phyloP scores from a whole-genome alignment of 1,140 invertebrate species.

The Venustaconcha ellipsiformis region DNA sequence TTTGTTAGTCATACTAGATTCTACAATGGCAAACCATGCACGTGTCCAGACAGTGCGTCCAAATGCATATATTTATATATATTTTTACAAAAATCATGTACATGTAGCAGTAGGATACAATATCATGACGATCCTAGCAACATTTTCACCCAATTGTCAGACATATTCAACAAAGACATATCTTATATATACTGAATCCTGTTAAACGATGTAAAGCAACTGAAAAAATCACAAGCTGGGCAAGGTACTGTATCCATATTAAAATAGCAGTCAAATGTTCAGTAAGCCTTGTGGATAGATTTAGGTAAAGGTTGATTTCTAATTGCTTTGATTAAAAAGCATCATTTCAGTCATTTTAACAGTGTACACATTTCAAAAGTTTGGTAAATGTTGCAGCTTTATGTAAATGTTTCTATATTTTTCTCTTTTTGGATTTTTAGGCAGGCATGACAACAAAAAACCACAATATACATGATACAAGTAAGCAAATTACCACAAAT shows the following conservation, averaged over 20 bases:
- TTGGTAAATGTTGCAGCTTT: not conserved
- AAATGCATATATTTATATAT: not conserved
- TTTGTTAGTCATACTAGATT: not conserved
- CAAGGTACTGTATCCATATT: too few species aligned
- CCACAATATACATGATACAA: not conserved
- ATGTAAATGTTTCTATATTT: not conserved
- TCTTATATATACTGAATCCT: not conserved
- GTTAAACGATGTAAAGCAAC: not conserved
- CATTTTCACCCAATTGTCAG: too few species aligned
- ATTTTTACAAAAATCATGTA: not conserved
- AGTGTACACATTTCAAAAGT: too few species aligned
- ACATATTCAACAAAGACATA: too few species aligned
- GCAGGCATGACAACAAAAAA: not conserved
- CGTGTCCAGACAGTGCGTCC: too few species aligned
- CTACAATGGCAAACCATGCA: too few species aligned
- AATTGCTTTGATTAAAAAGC: not conserved
- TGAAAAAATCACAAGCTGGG: too few species aligned
- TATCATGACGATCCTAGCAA: not conserved
- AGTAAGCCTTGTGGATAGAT: too few species aligned
- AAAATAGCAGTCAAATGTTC: too few species aligned
- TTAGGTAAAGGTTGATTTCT: too few species aligned
- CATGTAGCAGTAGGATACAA: too few species aligned
- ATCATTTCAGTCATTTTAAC: not conserved
- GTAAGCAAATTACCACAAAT: slow-evolving; percentile 63
- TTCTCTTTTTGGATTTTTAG: not conserved